Base-by-base conservation (phyloP, 2,888 invertebrate species). In the Ectropis crepuscularia region DNA sequence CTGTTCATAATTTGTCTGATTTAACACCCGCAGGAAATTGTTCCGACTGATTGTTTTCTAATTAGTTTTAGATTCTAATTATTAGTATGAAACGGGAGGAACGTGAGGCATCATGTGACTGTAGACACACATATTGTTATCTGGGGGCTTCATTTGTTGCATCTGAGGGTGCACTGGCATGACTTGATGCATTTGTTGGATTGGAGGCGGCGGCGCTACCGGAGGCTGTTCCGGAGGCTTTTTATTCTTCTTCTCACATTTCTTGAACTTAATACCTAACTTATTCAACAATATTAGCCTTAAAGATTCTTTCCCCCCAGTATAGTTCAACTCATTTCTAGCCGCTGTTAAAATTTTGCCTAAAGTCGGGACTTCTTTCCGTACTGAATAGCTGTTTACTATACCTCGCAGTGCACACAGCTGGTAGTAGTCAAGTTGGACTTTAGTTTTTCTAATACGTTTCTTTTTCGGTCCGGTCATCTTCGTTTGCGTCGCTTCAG, bases 261-360 rank as follows among this genome's bases (percentile, higher is more conserved):
- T 92, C 73, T 92, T 92, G 76, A 92, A 92, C 72, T 92, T 92
- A 71, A 91, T 92, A 60, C 92, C 92, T 10, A 92, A 74, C 71
- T 92, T 92, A 74, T 92, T 92, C 58, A 90, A 75, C 53, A 92
- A 74, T 76, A 92, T 92, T 78, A 91, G 76, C 69, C 91, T 76
- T 36, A 92, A 68, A 12, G 92, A 91, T 69, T 92, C 92, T 57
- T 91, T 92, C 0, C 91, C 91, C 0, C 92, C 92, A 6, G 85
- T 75, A 62, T 90, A 92, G 62, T 91, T 90, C 0, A 92, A 58
- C 61, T 92, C 92, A 2, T 87, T 86, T 78, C 88, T 88, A 0
- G 92, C 91, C 0, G 91, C 86, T 0, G 87, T 81, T 67, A 92
- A 67, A n/a, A 92, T 92, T 68, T 92, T 92, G 2, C 91, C 90